Evolutionary conservation across 2,888 invertebrate genomes (phyloP), one percentile per base, ranked within the genome.

Genomic region (Stenichneumon culpator): DNA sequence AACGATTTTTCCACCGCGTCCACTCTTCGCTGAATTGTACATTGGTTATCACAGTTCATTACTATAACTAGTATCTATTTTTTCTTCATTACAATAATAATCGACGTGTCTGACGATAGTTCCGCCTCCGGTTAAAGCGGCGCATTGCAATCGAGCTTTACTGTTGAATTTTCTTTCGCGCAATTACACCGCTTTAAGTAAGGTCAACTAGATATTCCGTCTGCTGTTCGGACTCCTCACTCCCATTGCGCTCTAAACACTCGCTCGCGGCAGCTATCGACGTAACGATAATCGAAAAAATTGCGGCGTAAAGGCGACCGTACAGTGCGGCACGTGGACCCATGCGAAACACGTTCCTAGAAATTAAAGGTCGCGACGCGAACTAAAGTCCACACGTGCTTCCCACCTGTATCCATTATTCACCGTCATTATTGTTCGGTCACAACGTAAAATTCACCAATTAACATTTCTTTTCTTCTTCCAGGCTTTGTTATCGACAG

Each of bases 121-220:
- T 54, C 54, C 19, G 22, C 3, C 9, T 22, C 11, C 39, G 39
- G 19, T 57, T 57, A 14, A 78, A 68, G 68, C 73, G 11, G 5
- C 16, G 22, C 70, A 32, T n/a, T 44, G 67, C 67, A 50, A 44
- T 68, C 28, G 39, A 22, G 14, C 22, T 50, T 39, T 22, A 32
- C 44, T 47, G 70, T 74, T 74, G 72, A 57, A 22, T 84, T 79
- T 82, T 78, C 65, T 77, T 83, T 82, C 67, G 78, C 79, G 25
- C 77, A 75, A 84, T 69, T 73, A 54, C 16, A 47, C 81, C 75
- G 77, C 87, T 88, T 89, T 89, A 90, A 89, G 89, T 90, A 88
- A 90, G 91, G 91, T 91, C 90, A 91, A 90, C 89, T 90, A 79
- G 88, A 83, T 78, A 82, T 87, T 87, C 87, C 82, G 86, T 82